phyloP scores from a whole-genome alignment of 1,140 invertebrate species.

The Drosophila parabipectinata region DNA sequence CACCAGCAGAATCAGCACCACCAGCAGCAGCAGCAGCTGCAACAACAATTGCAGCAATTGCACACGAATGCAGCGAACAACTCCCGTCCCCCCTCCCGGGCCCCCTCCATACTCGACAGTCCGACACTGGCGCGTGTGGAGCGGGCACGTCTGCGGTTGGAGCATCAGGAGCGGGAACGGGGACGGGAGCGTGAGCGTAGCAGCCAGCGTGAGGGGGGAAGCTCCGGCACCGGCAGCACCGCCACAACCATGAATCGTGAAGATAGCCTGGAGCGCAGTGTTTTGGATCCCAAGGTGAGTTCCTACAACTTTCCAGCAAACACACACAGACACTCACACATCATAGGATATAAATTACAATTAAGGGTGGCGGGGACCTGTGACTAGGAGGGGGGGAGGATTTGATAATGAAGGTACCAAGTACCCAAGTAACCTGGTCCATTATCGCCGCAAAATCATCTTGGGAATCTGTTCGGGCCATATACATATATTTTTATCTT shows the following conservation, averaged over 20 bases:
- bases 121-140: slow-evolving; percentile 86
- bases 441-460: slow-evolving; percentile 10
- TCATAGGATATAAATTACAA: slow-evolving; percentile 64
- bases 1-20: slow-evolving; percentile 66
- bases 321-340: not conserved
- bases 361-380: slow-evolving; percentile 26
- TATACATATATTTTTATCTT: slow-evolving; percentile 26
- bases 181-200: slow-evolving; percentile 45
- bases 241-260: slow-evolving; percentile 79
- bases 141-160: slow-evolving; percentile 85
- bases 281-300: slow-evolving; percentile 83
- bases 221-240: slow-evolving; percentile 63
- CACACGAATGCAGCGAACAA: slow-evolving; percentile 59
- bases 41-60: slow-evolving; percentile 58
- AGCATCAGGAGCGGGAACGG: slow-evolving; percentile 72
- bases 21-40: slow-evolving; percentile 58
- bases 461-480: slow-evolving; percentile 7
- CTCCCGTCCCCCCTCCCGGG: slow-evolving; percentile 77
- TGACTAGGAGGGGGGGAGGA: not conserved
- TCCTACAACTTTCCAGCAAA: not conserved
- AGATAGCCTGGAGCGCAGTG: slow-evolving; percentile 78
- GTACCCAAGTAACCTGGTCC: slow-evolving; percentile 12
- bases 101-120: slow-evolving; percentile 85
- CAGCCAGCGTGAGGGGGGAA: slow-evolving; percentile 57
- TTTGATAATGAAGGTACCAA: slow-evolving; percentile 41